A percentile compares a stretch with the other conserved stretches of the same genome.
phyloP scores from a whole-genome alignment of 2,113 vertebrate species.

The Epinephelus fuscoguttatus region DNA sequence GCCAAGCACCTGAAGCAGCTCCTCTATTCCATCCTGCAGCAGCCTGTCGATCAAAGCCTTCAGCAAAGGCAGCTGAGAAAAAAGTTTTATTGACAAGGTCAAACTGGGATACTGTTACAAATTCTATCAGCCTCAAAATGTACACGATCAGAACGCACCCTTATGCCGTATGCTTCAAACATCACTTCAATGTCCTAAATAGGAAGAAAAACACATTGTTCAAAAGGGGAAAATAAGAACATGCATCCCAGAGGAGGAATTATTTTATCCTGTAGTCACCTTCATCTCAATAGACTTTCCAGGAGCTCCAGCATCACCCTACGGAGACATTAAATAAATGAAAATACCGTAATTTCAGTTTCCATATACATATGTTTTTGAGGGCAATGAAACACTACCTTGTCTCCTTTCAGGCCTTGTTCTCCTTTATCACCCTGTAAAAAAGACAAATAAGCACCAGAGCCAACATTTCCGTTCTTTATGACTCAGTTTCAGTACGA shows the following conservation, averaged over 20 bases:
- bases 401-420: conserved; percentile 77
- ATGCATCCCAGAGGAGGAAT: conserved; percentile 1
- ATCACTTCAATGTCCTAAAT: conserved; percentile 89
- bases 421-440: conserved; percentile 84
- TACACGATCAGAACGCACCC: conserved; percentile 77
- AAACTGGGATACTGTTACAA: background rate
- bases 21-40: conserved; percentile 85
- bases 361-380: conserved; percentile 15
- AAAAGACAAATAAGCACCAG: conserved; percentile 23
- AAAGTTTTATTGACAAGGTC: conserved; percentile 40
- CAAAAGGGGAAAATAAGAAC: conserved; percentile 4
- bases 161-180: conserved; percentile 91
- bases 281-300: conserved; percentile 81
- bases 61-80: conserved; percentile 87
- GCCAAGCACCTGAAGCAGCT: conserved; percentile 78
- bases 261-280: conserved; percentile 65
- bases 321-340: conserved; percentile 26
- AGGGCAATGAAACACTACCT: conserved; percentile 62
- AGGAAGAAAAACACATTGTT: conserved; percentile 37
- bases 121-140: conserved; percentile 10
- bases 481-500: background rate
- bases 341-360: conserved; percentile 21
- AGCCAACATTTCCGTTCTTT: background rate
- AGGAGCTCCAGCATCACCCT: conserved; percentile 81
- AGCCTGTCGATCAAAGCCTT: conserved; percentile 87